Percentiles rank a stretch among this genome's conserved stretches.
These are phyloP conservation scores for Heliconius melpomene DNA, from an alignment of 1,140 invertebrate species.

Conservation along the genomic window DNA sequence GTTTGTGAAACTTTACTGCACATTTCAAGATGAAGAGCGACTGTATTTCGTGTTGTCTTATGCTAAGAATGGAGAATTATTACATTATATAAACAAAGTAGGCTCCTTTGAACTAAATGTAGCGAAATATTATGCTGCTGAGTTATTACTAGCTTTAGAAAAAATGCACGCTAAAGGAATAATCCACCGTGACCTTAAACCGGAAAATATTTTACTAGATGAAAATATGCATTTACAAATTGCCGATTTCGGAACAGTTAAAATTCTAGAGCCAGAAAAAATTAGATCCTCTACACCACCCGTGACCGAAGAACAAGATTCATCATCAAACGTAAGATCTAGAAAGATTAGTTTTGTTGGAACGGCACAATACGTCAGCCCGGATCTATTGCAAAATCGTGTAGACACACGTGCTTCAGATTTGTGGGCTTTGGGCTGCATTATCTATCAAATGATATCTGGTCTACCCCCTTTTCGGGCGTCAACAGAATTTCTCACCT, in stretches of 20 bases:
- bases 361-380: conserved; percentile 99
- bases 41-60: conserved; percentile 98
- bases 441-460: conserved; percentile 98
- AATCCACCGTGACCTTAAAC: conserved; percentile 96
- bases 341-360: conserved; percentile 96
- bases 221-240: conserved; percentile 98
- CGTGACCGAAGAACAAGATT: conserved; percentile 54
- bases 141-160: conserved; percentile 95
- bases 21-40: conserved; percentile 96
- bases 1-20: conserved; percentile 96
- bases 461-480: conserved; percentile 96
- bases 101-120: conserved; percentile 94
- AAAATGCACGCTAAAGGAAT: conserved; percentile 95
- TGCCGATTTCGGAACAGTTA: conserved; percentile 98
- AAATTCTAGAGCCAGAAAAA: conserved; percentile 85
- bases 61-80: conserved; percentile 96
- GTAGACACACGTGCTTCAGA: conserved; percentile 91
- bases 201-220: conserved; percentile 94
- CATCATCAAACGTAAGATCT: conserved; percentile 65
- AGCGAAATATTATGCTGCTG: conserved; percentile 96
- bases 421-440: conserved; percentile 99
- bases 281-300: conserved; percentile 51
- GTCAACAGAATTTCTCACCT: conserved; percentile 97
- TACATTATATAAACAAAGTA: conserved; percentile 95
- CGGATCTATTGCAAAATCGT: conserved; percentile 94